Evolutionary conservation across 1,140 invertebrate species (phyloP).

Genomic region (Bicyclus anynana): DNA sequence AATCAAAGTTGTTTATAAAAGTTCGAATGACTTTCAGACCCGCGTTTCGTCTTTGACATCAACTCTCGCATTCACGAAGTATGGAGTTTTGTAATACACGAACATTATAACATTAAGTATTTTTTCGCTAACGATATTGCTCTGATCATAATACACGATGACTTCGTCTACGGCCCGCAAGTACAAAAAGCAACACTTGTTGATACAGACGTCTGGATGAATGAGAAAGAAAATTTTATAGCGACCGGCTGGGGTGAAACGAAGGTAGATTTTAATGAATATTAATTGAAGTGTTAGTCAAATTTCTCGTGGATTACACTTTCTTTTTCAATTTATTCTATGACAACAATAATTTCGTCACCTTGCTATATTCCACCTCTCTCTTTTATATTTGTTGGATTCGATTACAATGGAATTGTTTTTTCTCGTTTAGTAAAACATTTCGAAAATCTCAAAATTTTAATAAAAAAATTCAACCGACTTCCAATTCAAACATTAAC

Average conservation of each 20-base stretch:
- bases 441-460: too few relatives aligned
- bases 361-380: too few relatives aligned
- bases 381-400: too few relatives aligned
- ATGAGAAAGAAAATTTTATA: slow-evolving; percentile 29
- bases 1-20: neutral
- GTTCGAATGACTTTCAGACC: slow-evolving; percentile 29
- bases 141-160: slow-evolving; percentile 34
- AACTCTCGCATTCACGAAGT: slow-evolving; percentile 27
- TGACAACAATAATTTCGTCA: too few relatives aligned
- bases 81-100: slow-evolving; percentile 39
- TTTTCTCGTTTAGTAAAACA: too few relatives aligned
- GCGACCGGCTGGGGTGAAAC: slow-evolving; percentile 42
- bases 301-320: too few relatives aligned
- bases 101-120: slow-evolving; percentile 25
- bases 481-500: too few relatives aligned
- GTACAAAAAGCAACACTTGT: slow-evolving; percentile 32
- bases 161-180: slow-evolving; percentile 27
- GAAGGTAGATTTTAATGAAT: slow-evolving; percentile 19
- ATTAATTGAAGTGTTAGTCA: too few relatives aligned
- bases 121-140: slow-evolving; percentile 43
- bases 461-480: too few relatives aligned
- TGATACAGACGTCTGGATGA: slow-evolving; percentile 32
- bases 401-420: too few relatives aligned
- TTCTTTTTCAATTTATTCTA: too few relatives aligned
- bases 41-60: slow-evolving; percentile 29